Conservation (phyloP, 2,113 vertebrate species). For the Lepidiolamprologus cunningtoni region DNA sequence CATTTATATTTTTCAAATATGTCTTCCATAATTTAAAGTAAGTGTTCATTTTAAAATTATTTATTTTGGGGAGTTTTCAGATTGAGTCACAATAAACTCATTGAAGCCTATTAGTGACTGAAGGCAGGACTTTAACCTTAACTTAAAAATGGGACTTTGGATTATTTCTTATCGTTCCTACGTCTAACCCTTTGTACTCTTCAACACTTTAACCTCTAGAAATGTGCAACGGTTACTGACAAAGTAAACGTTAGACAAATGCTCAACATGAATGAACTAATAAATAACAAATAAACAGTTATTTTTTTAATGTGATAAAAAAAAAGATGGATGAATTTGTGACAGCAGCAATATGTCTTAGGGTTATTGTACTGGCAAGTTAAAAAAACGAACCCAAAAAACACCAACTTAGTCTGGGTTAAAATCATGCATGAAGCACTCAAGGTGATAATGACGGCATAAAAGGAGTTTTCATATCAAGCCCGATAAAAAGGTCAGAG, state of each 20-base stretch:
- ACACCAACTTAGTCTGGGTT: neutral
- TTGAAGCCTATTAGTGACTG: neutral
- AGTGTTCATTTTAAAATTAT: neutral
- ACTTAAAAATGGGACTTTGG: neutral
- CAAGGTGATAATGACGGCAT: neutral
- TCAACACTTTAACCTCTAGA: neutral
- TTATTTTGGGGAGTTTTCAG: neutral
- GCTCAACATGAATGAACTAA: neutral
- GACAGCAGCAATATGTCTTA: neutral
- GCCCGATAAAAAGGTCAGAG: neutral
- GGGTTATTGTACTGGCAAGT: neutral
- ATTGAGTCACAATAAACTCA: neutral
- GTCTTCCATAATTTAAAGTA: neutral
- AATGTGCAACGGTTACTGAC: neutral
- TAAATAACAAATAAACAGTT: neutral
- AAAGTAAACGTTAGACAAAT: neutral
- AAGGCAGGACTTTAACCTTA: neutral
- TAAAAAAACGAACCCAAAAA: neutral
- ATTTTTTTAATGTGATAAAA: neutral
- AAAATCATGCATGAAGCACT: neutral
- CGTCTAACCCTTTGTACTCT: accelerated
- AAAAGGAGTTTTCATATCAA: neutral
- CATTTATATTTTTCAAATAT: neutral
- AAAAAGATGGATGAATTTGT: neutral
- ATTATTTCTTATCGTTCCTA: accelerated